Evolutionary conservation across 1,140 invertebrate genomes (phyloP).

Genomic region (Panagrolaimus sp.): DNA sequence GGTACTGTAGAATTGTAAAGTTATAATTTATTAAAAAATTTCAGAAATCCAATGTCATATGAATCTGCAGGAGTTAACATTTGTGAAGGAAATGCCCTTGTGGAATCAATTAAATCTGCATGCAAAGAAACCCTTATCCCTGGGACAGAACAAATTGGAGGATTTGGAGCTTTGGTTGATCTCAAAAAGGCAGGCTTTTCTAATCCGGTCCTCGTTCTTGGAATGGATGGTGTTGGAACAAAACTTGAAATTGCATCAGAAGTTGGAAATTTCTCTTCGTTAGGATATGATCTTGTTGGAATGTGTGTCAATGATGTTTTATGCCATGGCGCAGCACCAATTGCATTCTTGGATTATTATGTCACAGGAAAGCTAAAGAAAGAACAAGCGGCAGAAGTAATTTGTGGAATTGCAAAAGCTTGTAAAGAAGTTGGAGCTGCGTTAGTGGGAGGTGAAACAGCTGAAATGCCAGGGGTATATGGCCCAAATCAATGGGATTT

Average conservation of each 20-base stretch:
- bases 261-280: constrained; percentile 72
- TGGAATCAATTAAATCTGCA: constrained; percentile 74
- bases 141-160: constrained; percentile 67
- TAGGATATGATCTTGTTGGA: constrained; percentile 91
- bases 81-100: constrained; percentile 76
- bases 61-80: constrained; percentile 87
- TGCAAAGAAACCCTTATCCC: constrained; percentile 62
- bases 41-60: constrained; percentile 71
- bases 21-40: background rate
- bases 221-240: constrained; percentile 92
- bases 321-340: constrained; percentile 83
- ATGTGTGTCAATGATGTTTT: constrained; percentile 96
- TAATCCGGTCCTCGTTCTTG: constrained; percentile 82
- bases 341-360: constrained; percentile 94
- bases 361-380: constrained; percentile 80
- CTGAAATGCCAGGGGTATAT: constrained; percentile 93
- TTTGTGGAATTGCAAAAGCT: constrained; percentile 78
- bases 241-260: constrained; percentile 85
- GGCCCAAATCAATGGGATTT: constrained; percentile 79
- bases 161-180: constrained; percentile 89
- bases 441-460: constrained; percentile 85
- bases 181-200: constrained; percentile 67
- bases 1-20: too few relatives aligned
- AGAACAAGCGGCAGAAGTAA: constrained; percentile 70
- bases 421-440: constrained; percentile 79